These are phyloP conservation scores for Formica aserva DNA, from an alignment of 2,888 invertebrate genomes.

Conservation along the genomic window DNA sequence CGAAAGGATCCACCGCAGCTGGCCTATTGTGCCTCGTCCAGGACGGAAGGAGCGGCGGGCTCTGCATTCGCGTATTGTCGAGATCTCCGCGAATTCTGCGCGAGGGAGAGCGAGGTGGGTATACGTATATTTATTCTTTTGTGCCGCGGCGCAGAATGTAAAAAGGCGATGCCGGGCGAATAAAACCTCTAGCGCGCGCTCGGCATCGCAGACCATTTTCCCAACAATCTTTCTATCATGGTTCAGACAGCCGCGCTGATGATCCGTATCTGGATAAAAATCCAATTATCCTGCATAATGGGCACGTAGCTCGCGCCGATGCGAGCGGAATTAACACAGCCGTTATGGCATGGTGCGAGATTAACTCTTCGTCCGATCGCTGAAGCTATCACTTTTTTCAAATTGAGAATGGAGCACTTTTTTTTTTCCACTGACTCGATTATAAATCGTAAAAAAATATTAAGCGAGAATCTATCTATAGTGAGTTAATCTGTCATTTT, in stretches of 20 bases:
- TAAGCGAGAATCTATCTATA: background rate
- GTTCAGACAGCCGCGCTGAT: slow-evolving; percentile 54
- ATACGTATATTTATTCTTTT: slow-evolving; percentile 68
- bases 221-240: slow-evolving; percentile 61
- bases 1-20: slow-evolving; percentile 73
- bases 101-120: background rate
- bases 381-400: background rate
- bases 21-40: slow-evolving; percentile 60
- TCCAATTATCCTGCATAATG: slow-evolving; percentile 66
- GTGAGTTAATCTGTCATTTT: slow-evolving; percentile 6
- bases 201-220: slow-evolving; percentile 44
- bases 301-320: slow-evolving; percentile 35
- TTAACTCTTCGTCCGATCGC: slow-evolving; percentile 40
- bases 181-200: slow-evolving; percentile 58
- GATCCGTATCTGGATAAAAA: slow-evolving; percentile 64
- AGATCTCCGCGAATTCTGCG: slow-evolving; percentile 51
- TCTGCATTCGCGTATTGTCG: slow-evolving; percentile 69
- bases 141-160: slow-evolving; percentile 50
- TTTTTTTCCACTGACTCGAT: background rate
- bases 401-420: background rate
- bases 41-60: slow-evolving; percentile 55
- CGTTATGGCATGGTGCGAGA: slow-evolving; percentile 29
- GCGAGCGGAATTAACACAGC: slow-evolving; percentile 44
- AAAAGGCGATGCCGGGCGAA: slow-evolving; percentile 54
- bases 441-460: background rate